Evolutionary conservation across 2,797 vertebrate genomes (phyloP).

Genomic region (Premnoplex brunnescens): DNA sequence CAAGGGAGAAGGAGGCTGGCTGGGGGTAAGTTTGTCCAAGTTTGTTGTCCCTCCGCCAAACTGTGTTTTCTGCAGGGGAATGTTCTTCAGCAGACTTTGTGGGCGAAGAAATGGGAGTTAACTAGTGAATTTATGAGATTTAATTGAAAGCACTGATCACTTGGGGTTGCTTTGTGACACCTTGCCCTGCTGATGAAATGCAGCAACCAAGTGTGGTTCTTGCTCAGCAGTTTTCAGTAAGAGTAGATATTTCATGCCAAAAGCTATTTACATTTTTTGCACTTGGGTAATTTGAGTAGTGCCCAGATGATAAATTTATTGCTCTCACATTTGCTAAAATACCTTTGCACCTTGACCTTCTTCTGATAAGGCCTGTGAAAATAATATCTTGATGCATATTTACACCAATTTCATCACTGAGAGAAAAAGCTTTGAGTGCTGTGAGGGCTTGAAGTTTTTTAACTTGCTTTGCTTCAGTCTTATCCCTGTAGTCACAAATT

Average conservation of each 20-base stretch:
- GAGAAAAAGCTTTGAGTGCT: neutral
- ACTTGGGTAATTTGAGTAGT: neutral
- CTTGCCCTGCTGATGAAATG: neutral
- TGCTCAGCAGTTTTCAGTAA: neutral
- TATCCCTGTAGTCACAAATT: neutral
- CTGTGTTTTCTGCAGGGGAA: neutral
- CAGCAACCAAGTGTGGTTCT: neutral
- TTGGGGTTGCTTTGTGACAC: neutral
- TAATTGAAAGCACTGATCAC: neutral
- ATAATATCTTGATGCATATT: too few species aligned
- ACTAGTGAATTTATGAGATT: neutral
- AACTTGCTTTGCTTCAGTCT: neutral
- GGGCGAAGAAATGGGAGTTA: neutral
- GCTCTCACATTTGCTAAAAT: neutral
- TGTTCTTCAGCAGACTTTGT: neutral
- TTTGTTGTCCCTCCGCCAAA: neutral
- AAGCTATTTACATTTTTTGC: neutral
- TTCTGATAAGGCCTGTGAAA: neutral
- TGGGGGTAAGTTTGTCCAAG: neutral
- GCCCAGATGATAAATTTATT: neutral
- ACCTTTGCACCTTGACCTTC: neutral
- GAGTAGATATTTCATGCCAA: neutral
- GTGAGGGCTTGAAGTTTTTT: rapidly evolving
- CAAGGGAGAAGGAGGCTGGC: rapidly evolving
- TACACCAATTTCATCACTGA: neutral